A percentile compares a stretch with the other conserved stretches of the same genome.
Conservation (phyloP, 2,113 vertebrate species). For the Engraulis encrasicolus region DNA sequence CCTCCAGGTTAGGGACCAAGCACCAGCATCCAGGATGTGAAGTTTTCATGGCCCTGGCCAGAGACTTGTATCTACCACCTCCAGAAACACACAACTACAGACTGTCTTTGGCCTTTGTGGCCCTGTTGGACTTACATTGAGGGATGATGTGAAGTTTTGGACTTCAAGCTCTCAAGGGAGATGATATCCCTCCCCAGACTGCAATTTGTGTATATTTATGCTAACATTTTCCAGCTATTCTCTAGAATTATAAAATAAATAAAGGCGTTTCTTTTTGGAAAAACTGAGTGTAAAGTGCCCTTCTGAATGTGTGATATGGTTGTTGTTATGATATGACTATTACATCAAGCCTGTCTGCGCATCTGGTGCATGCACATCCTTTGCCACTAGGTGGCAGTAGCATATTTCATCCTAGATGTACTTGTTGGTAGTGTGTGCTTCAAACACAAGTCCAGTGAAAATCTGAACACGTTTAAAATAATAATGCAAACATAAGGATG, state of each 20-base stretch:
- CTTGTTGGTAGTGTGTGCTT: background rate
- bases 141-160: background rate
- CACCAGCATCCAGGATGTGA: too few species aligned
- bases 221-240: background rate
- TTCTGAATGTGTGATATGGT: background rate
- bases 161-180: background rate
- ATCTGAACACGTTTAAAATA: background rate
- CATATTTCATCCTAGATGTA: conserved; percentile 47
- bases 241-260: background rate
- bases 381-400: conserved; percentile 72
- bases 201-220: background rate
- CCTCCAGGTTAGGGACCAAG: too few species aligned
- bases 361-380: background rate
- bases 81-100: too few species aligned
- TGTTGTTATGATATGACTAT: background rate
- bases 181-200: background rate
- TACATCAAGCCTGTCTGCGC: background rate
- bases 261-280: background rate
- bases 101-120: too few species aligned
- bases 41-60: too few species aligned
- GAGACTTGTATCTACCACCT: too few species aligned
- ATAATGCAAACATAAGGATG: too few species aligned
- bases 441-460: background rate
- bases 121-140: too few species aligned
- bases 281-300: background rate